These are phyloP conservation scores for Nematolebias whitei DNA, from an alignment of 2,113 vertebrate species.

Conservation along the genomic window DNA sequence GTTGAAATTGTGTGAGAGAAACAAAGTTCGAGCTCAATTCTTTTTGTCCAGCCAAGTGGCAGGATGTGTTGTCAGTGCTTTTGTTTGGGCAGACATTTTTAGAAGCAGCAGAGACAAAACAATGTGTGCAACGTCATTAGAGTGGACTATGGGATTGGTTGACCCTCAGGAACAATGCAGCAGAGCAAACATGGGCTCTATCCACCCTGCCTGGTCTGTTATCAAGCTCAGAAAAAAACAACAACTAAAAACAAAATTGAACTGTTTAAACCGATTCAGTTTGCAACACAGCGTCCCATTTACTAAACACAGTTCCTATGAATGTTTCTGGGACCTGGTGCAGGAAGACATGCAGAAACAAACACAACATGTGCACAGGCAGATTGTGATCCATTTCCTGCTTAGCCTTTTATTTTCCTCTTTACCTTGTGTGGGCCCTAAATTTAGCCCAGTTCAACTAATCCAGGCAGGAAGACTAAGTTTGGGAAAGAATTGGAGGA, in stretches of 20 bases:
- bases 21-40: conserved; percentile 29
- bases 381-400: conserved; percentile 89
- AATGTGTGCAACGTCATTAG: conserved; percentile 65
- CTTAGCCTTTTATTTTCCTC: conserved; percentile 81
- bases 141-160: conserved; percentile 51
- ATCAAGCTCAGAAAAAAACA: conserved; percentile 1
- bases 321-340: neutral
- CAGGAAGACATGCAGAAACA: conserved; percentile 49
- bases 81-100: conserved; percentile 69
- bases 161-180: conserved; percentile 34
- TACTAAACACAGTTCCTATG: neutral
- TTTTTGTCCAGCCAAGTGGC: conserved; percentile 51
- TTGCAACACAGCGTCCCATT: neutral
- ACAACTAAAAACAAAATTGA: neutral
- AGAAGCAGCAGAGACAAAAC: conserved; percentile 73
- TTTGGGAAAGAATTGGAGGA: conserved; percentile 96
- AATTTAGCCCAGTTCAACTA: conserved; percentile 86
- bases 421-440: conserved; percentile 81
- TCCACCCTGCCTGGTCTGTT: neutral
- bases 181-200: conserved; percentile 8
- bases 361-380: conserved; percentile 32
- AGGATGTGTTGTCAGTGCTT: conserved; percentile 74
- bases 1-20: conserved; percentile 32
- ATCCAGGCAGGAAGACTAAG: conserved; percentile 94
- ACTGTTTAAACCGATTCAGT: neutral